A percentile compares a stretch with the other conserved stretches of the same genome.
phyloP scores from a whole-genome alignment of 2,888 invertebrate genomes.

The Eristalis pertinax region DNA sequence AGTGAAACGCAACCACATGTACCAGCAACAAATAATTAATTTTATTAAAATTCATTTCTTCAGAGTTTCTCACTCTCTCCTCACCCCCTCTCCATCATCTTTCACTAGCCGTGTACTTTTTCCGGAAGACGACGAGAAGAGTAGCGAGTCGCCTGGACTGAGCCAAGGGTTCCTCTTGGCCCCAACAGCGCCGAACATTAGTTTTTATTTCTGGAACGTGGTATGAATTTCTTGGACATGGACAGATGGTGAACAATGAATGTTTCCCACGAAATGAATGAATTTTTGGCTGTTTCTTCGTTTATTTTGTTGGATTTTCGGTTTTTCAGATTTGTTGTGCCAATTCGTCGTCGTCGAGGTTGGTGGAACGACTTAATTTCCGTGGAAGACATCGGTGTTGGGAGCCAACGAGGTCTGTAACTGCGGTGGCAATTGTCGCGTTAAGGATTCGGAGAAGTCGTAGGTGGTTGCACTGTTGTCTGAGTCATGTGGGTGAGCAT shows the following conservation, averaged over 20 bases:
- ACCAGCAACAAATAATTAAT: slow-evolving; percentile 55
- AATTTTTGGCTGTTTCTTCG: neutral
- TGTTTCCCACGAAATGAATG: slow-evolving; percentile 62
- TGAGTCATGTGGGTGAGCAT: neutral
- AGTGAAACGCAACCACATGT: slow-evolving; percentile 50
- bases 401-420: slow-evolving; percentile 3
- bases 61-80: neutral
- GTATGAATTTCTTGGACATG: slow-evolving; percentile 49
- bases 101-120: neutral
- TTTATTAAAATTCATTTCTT: slow-evolving; percentile 47
- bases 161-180: slow-evolving; percentile 29
- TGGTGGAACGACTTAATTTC: slow-evolving; percentile 40
- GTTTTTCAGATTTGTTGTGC: slow-evolving; percentile 29
- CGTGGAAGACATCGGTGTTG: neutral
- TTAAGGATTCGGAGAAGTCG: slow-evolving; percentile 34
- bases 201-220: slow-evolving; percentile 64
- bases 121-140: slow-evolving; percentile 45
- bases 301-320: slow-evolving; percentile 11
- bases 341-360: slow-evolving; percentile 49
- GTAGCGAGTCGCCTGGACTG: neutral
- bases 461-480: neutral
- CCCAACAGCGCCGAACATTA: slow-evolving; percentile 35
- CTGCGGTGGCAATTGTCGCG: slow-evolving; percentile 43
- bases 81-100: neutral
- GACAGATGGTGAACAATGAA: slow-evolving; percentile 46